Conservation (phyloP, 2,797 vertebrate species). For the Gastrophryne carolinensis region DNA sequence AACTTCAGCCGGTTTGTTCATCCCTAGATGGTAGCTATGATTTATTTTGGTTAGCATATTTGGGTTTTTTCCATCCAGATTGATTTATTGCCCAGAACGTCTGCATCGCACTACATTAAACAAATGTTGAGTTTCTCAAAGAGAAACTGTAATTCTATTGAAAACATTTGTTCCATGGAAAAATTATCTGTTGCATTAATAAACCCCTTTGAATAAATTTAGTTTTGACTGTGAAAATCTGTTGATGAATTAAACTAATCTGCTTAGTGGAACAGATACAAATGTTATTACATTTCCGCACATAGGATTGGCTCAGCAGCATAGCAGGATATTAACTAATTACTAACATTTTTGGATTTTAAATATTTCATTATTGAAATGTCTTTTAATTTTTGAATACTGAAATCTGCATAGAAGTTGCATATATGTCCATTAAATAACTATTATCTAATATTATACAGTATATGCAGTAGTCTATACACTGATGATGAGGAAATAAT, state of each 20-base stretch:
- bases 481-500: no score
- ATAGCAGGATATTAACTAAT: neutral
- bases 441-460: no score
- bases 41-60: no score
- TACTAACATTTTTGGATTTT: no score
- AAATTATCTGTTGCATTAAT: neutral
- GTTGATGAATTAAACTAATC: constrained; percentile 32
- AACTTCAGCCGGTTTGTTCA: no score
- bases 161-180: constrained; percentile 13
- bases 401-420: no score
- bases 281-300: constrained; percentile 18
- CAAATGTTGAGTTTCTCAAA: neutral
- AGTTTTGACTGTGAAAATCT: constrained; percentile 32
- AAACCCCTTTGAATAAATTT: constrained; percentile 14
- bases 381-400: no score
- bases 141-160: neutral
- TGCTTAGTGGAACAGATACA: constrained; percentile 23
- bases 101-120: neutral
- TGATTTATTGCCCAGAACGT: neutral
- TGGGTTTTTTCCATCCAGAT: neutral
- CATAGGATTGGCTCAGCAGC: constrained; percentile 4
- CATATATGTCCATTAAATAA: no score
- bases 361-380: no score
- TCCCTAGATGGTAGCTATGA: no score
- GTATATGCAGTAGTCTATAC: no score